phyloP scores from a whole-genome alignment of 2,888 invertebrate species.

The Nasonia oneida region DNA sequence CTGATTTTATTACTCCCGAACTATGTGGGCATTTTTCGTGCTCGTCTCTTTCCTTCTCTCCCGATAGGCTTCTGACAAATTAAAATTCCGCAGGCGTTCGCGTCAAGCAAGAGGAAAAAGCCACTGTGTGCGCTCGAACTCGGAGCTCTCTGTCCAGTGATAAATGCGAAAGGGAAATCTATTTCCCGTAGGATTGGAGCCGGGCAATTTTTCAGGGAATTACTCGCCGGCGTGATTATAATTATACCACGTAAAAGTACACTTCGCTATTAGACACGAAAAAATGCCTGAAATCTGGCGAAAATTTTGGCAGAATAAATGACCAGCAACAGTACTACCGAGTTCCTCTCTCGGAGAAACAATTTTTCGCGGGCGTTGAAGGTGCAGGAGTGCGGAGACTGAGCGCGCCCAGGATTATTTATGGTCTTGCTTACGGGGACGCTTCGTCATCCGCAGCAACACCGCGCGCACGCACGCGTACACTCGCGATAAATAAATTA shows the following conservation, averaged over 20 bases:
- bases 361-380: background rate
- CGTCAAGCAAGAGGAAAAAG: constrained; percentile 50
- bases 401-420: background rate
- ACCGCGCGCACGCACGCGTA: background rate
- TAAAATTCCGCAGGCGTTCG: constrained; percentile 60
- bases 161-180: constrained; percentile 49
- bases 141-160: constrained; percentile 36
- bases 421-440: constrained; percentile 24
- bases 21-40: constrained; percentile 57
- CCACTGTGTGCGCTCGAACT: constrained; percentile 21
- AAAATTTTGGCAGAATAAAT: background rate
- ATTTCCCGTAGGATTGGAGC: constrained; percentile 23
- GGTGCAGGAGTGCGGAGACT: background rate
- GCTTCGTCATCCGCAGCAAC: constrained; percentile 8
- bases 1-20: constrained; percentile 61
- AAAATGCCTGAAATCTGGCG: background rate
- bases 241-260: background rate
- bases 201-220: constrained; percentile 28
- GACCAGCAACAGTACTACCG: background rate
- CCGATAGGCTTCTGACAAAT: constrained; percentile 53
- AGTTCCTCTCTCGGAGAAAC: background rate
- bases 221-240: background rate
- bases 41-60: constrained; percentile 17
- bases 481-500: constrained; percentile 47
- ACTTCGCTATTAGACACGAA: background rate